Percentiles rank a stretch among this genome's conserved stretches.
These are phyloP conservation scores for Enteromius mattozi DNA, from an alignment of 2,797 vertebrate genomes.

Conservation along the genomic window DNA sequence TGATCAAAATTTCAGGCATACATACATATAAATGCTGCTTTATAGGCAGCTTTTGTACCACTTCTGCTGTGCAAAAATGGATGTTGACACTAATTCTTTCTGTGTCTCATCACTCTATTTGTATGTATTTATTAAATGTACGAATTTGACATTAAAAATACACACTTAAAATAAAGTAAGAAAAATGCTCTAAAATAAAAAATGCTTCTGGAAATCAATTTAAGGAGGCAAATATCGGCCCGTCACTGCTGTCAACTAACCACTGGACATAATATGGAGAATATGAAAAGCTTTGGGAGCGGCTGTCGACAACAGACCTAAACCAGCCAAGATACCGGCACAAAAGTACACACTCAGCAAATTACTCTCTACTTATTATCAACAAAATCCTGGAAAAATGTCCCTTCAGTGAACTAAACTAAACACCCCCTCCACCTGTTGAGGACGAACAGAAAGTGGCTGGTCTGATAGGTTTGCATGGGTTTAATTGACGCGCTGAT, in stretches of 20 bases:
- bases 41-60: background rate
- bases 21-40: background rate
- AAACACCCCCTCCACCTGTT: background rate
- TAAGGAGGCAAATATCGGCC: too few relatives aligned
- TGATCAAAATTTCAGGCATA: background rate
- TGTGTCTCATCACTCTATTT: too few relatives aligned
- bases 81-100: background rate
- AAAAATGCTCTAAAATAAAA: too few relatives aligned
- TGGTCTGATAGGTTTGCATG: conserved; percentile 15
- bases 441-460: conserved; percentile 12
- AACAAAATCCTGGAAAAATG: background rate
- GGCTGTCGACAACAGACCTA: too few relatives aligned
- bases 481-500: conserved; percentile 45
- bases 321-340: background rate
- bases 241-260: too few relatives aligned
- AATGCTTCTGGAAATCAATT: too few relatives aligned
- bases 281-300: too few relatives aligned
- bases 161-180: background rate
- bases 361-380: background rate
- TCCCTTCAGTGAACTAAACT: background rate
- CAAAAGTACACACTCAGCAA: background rate
- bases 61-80: background rate
- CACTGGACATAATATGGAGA: too few relatives aligned
- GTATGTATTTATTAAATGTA: background rate
- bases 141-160: background rate